phyloP scores from a whole-genome alignment of 2,888 invertebrate genomes.

The Caenorhabditis sp. region DNA sequence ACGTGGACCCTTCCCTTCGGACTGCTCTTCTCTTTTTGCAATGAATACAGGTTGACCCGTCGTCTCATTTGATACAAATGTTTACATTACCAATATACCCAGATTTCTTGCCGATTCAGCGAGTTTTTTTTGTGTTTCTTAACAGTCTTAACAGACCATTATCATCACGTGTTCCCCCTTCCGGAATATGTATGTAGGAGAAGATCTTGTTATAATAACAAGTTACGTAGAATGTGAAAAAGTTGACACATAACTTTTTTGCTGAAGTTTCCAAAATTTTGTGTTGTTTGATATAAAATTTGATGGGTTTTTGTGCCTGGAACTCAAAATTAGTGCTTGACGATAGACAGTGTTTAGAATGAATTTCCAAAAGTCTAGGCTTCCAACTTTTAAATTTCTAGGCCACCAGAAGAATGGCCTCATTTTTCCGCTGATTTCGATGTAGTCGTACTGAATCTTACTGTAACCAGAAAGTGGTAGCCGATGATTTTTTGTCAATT shows the following conservation, averaged over 20 bases:
- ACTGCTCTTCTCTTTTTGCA: background rate
- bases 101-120: slow-evolving; percentile 18
- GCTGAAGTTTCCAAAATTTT: background rate
- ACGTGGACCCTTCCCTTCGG: background rate
- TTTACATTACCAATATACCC: slow-evolving; percentile 2
- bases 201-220: slow-evolving; percentile 3
- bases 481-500: too few relatives aligned
- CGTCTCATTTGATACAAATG: background rate
- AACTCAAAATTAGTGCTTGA: background rate
- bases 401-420: too few relatives aligned
- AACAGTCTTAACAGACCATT: background rate
- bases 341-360: background rate
- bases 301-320: background rate
- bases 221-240: background rate
- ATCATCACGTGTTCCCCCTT: background rate
- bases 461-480: too few relatives aligned
- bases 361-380: too few relatives aligned
- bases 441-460: too few relatives aligned
- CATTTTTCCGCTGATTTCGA: too few relatives aligned
- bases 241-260: background rate
- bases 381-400: too few relatives aligned
- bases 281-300: too few relatives aligned
- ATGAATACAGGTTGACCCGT: too few relatives aligned
- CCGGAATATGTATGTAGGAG: slow-evolving; percentile 3
- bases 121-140: slow-evolving; percentile 7